Percentiles rank a stretch among this genome's conserved stretches.
These are phyloP conservation scores for Sminthurinus signatus DNA, from an alignment of 1,140 invertebrate species.

Conservation along the genomic window DNA sequence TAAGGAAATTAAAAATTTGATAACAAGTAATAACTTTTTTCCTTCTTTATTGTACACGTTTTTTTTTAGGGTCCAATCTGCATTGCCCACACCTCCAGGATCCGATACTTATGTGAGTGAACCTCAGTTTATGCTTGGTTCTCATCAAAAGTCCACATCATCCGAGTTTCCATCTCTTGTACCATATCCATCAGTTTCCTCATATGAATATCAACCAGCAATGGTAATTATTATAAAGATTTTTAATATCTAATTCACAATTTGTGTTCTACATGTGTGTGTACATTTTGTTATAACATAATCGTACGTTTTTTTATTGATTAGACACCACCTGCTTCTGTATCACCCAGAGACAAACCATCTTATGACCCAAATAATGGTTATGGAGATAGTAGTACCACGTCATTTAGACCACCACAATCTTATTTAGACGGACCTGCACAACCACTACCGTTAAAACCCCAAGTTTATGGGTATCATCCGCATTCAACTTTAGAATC, in stretches of 20 bases:
- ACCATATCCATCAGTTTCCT: constrained; percentile 28
- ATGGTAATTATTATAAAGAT: too few relatives aligned
- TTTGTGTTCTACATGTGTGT: too few relatives aligned
- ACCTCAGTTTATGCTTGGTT: constrained; percentile 53
- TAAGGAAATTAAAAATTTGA: too few relatives aligned
- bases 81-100: constrained; percentile 76
- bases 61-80: constrained; percentile 53
- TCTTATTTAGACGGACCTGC: constrained; percentile 46
- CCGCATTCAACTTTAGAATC: constrained; percentile 49
- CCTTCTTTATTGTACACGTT: too few relatives aligned
- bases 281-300: too few relatives aligned
- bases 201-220: constrained; percentile 57
- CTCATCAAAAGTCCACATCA: constrained; percentile 39
- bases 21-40: too few relatives aligned
- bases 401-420: constrained; percentile 39
- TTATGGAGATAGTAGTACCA: constrained; percentile 29
- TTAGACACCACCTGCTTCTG: constrained; percentile 90
- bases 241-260: too few relatives aligned
- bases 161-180: constrained; percentile 41
- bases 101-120: constrained; percentile 62
- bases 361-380: constrained; percentile 41
- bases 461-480: constrained; percentile 64
- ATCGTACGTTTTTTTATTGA: too few relatives aligned
- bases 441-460: constrained; percentile 75
- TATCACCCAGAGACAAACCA: constrained; percentile 64